Evolutionary conservation across 1,140 invertebrate species (phyloP), one percentile per base, ranked within the genome.

Genomic region (Drosophila rufa): DNA sequence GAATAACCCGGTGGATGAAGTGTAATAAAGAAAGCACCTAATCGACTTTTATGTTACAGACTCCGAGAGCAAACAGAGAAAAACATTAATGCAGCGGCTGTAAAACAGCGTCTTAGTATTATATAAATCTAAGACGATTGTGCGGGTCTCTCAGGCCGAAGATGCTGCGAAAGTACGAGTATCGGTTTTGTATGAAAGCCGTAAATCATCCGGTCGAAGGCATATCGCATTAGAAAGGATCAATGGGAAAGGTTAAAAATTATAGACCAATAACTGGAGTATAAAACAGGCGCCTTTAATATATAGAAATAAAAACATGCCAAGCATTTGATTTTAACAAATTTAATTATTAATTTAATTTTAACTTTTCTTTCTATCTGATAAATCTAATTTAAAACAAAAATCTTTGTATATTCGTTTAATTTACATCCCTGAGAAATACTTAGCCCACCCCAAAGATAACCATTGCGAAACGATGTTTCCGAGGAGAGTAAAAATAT

Each of bases 21-120:
- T 62, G 75, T 71, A 79, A 79, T 71, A 59, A 76, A 79, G 65
- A 80, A 80, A 77, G 15, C 48, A 53, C 55, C 60, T 77, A 70
- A 71, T 65, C 70, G 65, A 70, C 50, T 75, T 89, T 84, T 66
- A 84, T 89, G 77, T 47, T 82, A 73, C 59, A 69, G 77, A 64
- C 57, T 47, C 62, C 30, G 53, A 80, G 65, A 69, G 65, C 68
- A 73, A 43, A 58, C 38, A 74, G 48, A 56, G 36, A 65, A 65
- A 75, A 46, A 76, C 40, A 66, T 86, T 79, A 75, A 82, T 70
- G 64, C 45, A 3, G 43, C 40, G 46, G 50, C 66, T 51, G 53
- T 87, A 89, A 87, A 83, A 65, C 65, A 58, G 50, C 47, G 50
- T 56, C 70, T 70, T 81, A 70, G 65, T 47, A 62, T 82, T 70